Percentiles rank a stretch among this genome's conserved stretches.
Conservation (phyloP, 2,888 invertebrate genomes). For the Idaea aversata region DNA sequence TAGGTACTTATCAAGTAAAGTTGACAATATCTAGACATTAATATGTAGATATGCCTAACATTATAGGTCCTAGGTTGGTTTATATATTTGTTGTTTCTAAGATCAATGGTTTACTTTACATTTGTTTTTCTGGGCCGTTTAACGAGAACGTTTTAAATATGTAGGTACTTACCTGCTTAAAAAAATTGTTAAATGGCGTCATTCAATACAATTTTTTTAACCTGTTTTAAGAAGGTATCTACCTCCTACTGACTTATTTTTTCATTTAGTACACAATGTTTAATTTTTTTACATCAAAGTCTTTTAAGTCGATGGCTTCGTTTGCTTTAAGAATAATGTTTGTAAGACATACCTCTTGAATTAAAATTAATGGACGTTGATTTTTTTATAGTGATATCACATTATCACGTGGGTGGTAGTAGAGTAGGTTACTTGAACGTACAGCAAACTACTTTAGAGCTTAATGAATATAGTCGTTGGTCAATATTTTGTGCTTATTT, state of each 20-base stretch:
- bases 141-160: no score
- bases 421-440: background rate
- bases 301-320: background rate
- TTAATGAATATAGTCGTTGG: background rate
- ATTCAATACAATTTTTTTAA: background rate
- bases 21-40: no score
- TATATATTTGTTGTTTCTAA: no score
- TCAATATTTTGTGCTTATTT: background rate
- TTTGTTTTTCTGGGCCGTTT: no score
- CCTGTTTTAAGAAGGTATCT: background rate
- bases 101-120: no score
- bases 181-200: conserved; percentile 2
- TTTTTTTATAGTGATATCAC: conserved; percentile 33
- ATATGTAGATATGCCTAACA: no score
- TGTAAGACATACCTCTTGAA: background rate
- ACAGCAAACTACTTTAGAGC: background rate
- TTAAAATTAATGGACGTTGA: background rate
- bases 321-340: conserved; percentile 5
- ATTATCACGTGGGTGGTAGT: conserved; percentile 12
- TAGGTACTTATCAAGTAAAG: no score
- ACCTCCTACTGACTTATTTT: background rate
- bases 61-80: no score
- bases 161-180: no score
- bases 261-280: background rate
- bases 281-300: background rate